These are phyloP conservation scores for Leptopilina clavipes DNA, from an alignment of 1,140 invertebrate genomes.

Conservation along the genomic window DNA sequence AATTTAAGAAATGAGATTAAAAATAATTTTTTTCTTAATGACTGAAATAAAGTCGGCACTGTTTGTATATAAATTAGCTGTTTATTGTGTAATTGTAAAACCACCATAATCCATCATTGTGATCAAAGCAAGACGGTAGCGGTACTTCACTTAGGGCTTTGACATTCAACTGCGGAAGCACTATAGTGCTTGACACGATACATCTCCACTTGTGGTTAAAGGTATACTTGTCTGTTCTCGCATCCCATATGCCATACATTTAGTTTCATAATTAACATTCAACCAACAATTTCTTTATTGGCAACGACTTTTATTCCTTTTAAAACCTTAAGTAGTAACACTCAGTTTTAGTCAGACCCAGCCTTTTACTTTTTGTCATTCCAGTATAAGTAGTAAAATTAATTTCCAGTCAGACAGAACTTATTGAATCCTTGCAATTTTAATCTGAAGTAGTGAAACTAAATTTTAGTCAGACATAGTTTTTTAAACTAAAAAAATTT, in stretches of 20 bases:
- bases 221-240: conserved; percentile 12
- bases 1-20: not conserved
- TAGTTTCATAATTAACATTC: not conserved
- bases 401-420: too few relatives aligned
- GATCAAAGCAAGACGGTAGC: conserved; percentile 52
- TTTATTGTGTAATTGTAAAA: conserved; percentile 49
- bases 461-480: too few relatives aligned
- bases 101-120: conserved; percentile 50
- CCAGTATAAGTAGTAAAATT: too few relatives aligned
- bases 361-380: too few relatives aligned
- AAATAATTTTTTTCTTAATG: not conserved
- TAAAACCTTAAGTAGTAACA: too few relatives aligned
- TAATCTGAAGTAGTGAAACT: too few relatives aligned
- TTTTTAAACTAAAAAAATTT: too few relatives aligned
- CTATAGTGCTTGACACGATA: conserved; percentile 6
- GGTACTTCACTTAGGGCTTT: conserved; percentile 46
- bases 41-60: not conserved
- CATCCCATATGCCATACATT: not conserved
- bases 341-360: too few relatives aligned
- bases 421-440: too few relatives aligned
- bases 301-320: not conserved
- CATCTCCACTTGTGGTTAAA: conserved; percentile 13
- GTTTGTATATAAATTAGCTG: not conserved
- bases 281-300: too few relatives aligned
- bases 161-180: not conserved